Percentiles rank a stretch among this genome's conserved stretches.
Evolutionary conservation across 2,888 invertebrate genomes (phyloP).

Genomic region (Orthosia gothica): DNA sequence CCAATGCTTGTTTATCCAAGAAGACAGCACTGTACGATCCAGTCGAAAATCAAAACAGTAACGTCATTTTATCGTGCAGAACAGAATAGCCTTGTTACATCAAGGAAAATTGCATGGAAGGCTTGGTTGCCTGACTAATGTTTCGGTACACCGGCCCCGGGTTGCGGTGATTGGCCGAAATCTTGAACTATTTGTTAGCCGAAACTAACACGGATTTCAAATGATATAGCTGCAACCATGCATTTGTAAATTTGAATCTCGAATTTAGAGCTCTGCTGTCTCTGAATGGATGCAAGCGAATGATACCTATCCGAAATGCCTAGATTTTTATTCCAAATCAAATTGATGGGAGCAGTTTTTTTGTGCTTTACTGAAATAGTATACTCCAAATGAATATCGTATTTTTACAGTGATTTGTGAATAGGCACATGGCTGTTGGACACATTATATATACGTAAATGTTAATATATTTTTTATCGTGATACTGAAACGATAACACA

Average conservation of each 20-base stretch:
- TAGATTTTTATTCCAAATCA: not conserved
- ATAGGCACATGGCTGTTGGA: not conserved
- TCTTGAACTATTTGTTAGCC: conserved; percentile 72
- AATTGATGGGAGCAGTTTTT: not conserved
- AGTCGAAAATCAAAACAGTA: conserved; percentile 14
- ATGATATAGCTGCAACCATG: conserved; percentile 52
- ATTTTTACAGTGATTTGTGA: conserved; percentile 1
- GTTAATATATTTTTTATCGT: not conserved
- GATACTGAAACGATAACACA: not conserved
- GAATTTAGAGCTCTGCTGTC: conserved; percentile 1
- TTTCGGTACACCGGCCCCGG: conserved; percentile 63
- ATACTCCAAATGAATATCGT: not conserved
- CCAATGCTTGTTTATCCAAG: not conserved
- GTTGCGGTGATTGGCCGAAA: conserved; percentile 66
- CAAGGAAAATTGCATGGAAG: conserved; percentile 23
- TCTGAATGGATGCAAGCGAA: not conserved
- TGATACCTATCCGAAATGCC: not conserved
- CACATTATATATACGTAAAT: not conserved
- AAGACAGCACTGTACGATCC: not conserved
- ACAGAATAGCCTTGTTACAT: conserved; percentile 15
- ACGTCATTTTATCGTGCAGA: not conserved
- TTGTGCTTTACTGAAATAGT: not conserved
- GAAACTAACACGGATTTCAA: conserved; percentile 60
- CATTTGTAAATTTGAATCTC: conserved; percentile 23
- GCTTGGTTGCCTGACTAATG: no score